Base-by-base conservation (phyloP, 53 echinoderm and acorn worm genomes). In the Hippasteria phrygiana region DNA sequence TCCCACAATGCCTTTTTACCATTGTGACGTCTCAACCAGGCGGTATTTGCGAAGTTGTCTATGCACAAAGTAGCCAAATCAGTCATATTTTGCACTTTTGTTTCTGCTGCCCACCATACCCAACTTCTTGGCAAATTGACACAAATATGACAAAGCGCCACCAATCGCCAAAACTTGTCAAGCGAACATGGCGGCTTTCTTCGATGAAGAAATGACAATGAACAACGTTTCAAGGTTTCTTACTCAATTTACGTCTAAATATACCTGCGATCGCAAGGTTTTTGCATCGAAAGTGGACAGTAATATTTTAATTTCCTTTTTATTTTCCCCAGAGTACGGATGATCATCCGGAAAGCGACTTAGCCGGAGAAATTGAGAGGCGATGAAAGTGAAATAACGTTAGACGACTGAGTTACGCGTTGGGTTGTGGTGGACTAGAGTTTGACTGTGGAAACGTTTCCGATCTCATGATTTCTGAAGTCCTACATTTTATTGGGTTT, bases 291-390 rank as follows among this genome's bases (percentile, higher is more conserved):
- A 38, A 47, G 10, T 55, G 26, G 47, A 78, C n/a, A n/a, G 27
- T 78, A 78, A 78, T 38, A 34, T 62, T 78, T 78, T 37, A 36
- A 78, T 78, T 59, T 78, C 78, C 22, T 78, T 78, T 78, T 78
- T 78, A 37, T 78, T 78, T 78, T 38, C 78, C 55, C 56, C 37
- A 55, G 78, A 78, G 27, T 78, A 78, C 62, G 78, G 78, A 78
- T 78, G 78, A 78, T 18, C 78, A 5, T 36, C 78, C 0, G 24
- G 27, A 78, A 39, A 5, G 35, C 12, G 11, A 59, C 56, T 73
- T 18, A 45, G 13, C 31, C 59, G 18, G 11, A 12, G 10, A 36
- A 14, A 3, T 10, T 35, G 36, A 33, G 31, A 28, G 29, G 1
- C 3, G 34, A 4, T 66, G 67, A 26, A 66, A 59, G 26, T 59